A percentile compares a stretch with the other conserved stretches of the same genome.
Conservation (phyloP, 2,888 invertebrate genomes). For the Gibbula magus region DNA sequence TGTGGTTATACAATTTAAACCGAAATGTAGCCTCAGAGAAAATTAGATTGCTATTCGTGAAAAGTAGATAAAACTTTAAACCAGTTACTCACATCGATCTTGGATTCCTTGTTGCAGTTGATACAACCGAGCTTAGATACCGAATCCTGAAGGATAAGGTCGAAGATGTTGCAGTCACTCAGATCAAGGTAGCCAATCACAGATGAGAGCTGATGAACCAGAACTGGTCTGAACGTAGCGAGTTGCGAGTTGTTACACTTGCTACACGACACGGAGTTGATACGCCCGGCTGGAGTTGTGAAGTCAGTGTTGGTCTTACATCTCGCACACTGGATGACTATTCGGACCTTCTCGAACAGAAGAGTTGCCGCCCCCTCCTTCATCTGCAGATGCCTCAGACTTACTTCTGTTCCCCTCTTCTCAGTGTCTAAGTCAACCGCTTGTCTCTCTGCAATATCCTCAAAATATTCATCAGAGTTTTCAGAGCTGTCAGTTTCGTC, state of each 20-base stretch:
- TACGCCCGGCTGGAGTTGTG: slow-evolving; percentile 57
- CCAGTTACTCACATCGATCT: slow-evolving; percentile 63
- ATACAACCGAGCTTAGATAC: slow-evolving; percentile 70
- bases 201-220: slow-evolving; percentile 70
- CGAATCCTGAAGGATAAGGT: slow-evolving; percentile 72
- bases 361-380: slow-evolving; percentile 69
- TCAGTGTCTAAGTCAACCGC: slow-evolving; percentile 39
- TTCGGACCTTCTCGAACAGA: slow-evolving; percentile 58
- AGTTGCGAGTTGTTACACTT: slow-evolving; percentile 68
- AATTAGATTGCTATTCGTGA: too few relatives aligned
- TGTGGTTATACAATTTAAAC: too few relatives aligned
- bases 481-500: slow-evolving; percentile 28
- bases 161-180: slow-evolving; percentile 71
- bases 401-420: slow-evolving; percentile 71
- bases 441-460: neutral
- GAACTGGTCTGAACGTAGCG: slow-evolving; percentile 64
- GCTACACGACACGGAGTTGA: slow-evolving; percentile 62
- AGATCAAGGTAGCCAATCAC: slow-evolving; percentile 74
- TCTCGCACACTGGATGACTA: slow-evolving; percentile 68
- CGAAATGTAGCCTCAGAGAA: too few relatives aligned
- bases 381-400: slow-evolving; percentile 67
- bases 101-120: slow-evolving; percentile 71
- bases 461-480: neutral
- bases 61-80: too few relatives aligned
- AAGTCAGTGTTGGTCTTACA: slow-evolving; percentile 69